These are phyloP conservation scores for Thelaira solivaga DNA, from an alignment of 2,888 invertebrate species.

Conservation along the genomic window DNA sequence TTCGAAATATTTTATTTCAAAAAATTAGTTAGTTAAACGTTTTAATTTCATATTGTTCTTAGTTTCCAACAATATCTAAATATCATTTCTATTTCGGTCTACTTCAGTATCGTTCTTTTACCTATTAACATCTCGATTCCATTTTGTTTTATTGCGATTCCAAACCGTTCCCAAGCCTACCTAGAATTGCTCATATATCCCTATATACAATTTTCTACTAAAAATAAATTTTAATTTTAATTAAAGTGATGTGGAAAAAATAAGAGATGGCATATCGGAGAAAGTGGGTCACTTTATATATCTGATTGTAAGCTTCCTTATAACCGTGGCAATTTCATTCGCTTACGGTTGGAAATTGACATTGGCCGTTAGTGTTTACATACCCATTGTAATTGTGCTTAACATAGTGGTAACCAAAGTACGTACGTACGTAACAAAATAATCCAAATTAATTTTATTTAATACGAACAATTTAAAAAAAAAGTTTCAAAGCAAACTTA, in stretches of 20 bases:
- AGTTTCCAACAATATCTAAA: no score
- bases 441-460: neutral
- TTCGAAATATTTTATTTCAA: no score
- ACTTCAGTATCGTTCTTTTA: no score
- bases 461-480: neutral
- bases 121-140: no score
- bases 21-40: no score
- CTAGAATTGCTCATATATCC: no score
- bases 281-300: constrained; percentile 88
- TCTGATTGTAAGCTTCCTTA: constrained; percentile 73
- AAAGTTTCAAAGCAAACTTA: constrained; percentile 83
- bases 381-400: constrained; percentile 86
- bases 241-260: constrained; percentile 85
- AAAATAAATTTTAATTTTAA: constrained; percentile 50
- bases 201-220: no score
- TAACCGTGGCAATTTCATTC: constrained; percentile 86
- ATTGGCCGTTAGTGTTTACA: constrained; percentile 86
- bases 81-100: no score
- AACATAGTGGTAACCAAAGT: constrained; percentile 88
- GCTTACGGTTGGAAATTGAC: constrained; percentile 92
- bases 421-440: no score
- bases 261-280: constrained; percentile 90
- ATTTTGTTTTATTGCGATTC: no score
- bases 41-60: no score
- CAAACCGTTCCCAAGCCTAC: no score